Evolutionary conservation across 2,797 vertebrate genomes (phyloP).

Genomic region (Hippocampus kuda): DNA sequence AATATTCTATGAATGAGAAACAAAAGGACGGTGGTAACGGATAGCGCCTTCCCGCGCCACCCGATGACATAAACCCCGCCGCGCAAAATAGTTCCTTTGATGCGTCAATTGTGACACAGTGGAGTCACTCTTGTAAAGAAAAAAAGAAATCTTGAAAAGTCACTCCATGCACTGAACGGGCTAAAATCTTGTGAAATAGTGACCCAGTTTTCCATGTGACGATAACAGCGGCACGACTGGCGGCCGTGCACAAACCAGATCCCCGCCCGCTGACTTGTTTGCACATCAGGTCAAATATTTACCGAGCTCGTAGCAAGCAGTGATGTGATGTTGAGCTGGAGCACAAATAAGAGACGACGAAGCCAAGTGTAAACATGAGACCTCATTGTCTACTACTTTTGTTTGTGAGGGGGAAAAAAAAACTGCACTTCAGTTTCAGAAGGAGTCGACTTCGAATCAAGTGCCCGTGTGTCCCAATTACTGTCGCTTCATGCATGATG

Average conservation of each 20-base stretch:
- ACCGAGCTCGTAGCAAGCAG: background rate
- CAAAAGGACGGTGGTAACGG: too few relatives aligned
- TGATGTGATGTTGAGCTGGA: background rate
- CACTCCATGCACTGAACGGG: background rate
- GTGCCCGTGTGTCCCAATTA: background rate
- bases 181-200: background rate
- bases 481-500: background rate
- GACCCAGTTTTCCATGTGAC: background rate
- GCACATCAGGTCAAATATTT: background rate
- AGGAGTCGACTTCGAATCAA: background rate
- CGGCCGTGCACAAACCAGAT: background rate
- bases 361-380: background rate
- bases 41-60: too few relatives aligned
- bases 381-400: background rate
- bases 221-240: too few relatives aligned
- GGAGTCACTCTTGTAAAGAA: too few relatives aligned
- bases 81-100: too few relatives aligned
- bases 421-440: background rate
- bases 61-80: too few relatives aligned
- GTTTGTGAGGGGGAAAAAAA: background rate
- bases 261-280: background rate
- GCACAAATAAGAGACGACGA: background rate
- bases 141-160: background rate
- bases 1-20: too few relatives aligned
- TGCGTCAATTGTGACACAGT: too few relatives aligned